Evolutionary conservation across 2,113 vertebrate genomes (phyloP).

Genomic region (Onychorhynchus coronatus): DNA sequence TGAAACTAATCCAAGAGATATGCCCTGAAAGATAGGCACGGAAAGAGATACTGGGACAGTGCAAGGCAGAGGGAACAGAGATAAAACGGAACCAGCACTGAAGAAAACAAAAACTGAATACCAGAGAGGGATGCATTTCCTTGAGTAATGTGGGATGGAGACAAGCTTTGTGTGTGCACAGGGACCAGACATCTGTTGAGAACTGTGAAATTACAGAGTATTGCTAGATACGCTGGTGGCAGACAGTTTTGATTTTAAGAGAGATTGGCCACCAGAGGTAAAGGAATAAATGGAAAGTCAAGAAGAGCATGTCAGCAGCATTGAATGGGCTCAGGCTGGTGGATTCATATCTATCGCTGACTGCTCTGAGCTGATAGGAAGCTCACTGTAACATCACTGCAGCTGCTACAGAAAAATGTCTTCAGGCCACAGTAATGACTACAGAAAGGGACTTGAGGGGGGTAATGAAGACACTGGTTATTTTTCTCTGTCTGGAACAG

Average conservation of each 20-base stretch:
- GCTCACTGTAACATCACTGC: neutral
- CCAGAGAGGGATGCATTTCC: neutral
- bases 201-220: neutral
- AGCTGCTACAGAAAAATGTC: constrained; percentile 42
- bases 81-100: neutral
- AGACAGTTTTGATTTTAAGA: constrained; percentile 25
- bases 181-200: neutral
- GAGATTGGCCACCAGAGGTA: constrained; percentile 46
- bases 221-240: neutral
- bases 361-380: constrained; percentile 33
- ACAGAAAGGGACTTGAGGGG: constrained; percentile 4
- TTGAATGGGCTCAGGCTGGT: neutral
- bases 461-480: neutral
- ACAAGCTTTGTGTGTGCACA: rapidly evolving
- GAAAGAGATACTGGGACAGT: neutral
- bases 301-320: constrained; percentile 23
- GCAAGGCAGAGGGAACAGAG: neutral
- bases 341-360: constrained; percentile 24
- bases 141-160: neutral
- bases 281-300: constrained; percentile 43
- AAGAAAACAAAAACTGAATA: neutral
- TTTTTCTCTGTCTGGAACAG: constrained; percentile 20
- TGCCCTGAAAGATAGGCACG: neutral
- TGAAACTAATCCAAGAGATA: constrained; percentile 1
- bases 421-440: neutral